phyloP scores from a whole-genome alignment of 92 coral and sea anemone genomes.

The Zoanthus solanderi region DNA sequence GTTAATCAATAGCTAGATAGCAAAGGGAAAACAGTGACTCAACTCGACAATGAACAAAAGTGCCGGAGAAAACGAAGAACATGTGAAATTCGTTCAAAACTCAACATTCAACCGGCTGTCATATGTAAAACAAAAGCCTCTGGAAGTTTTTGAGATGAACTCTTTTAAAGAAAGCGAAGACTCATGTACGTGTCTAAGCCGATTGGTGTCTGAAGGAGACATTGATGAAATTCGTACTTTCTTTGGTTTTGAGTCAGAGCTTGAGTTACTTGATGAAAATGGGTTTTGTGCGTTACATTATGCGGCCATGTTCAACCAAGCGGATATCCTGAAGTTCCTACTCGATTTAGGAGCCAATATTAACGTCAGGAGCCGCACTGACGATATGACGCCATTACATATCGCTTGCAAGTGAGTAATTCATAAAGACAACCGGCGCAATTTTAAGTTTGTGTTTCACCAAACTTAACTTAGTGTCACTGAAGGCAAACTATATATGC shows the following conservation, averaged over 20 bases:
- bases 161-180: background rate
- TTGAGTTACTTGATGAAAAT: constrained; percentile 56
- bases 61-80: background rate
- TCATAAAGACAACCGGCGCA: background rate
- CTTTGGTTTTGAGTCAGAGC: constrained; percentile 8
- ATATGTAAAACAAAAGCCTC: background rate
- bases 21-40: background rate
- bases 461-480: no score
- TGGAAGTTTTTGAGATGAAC: constrained; percentile 2
- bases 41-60: background rate
- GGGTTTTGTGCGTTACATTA: constrained; percentile 69
- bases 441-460: no score
- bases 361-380: constrained; percentile 48
- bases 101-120: background rate
- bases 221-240: background rate
- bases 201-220: constrained; percentile 25
- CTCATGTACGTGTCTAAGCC: constrained; percentile 12
- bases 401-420: constrained; percentile 73
- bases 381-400: constrained; percentile 71
- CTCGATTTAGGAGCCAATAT: constrained; percentile 60
- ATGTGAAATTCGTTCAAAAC: background rate
- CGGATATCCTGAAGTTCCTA: constrained; percentile 40
- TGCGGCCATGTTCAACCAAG: constrained; percentile 73
- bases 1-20: background rate
- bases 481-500: no score